Evolutionary conservation across 1,140 invertebrate genomes (phyloP).

Genomic region (Heliconius eleuchia): DNA sequence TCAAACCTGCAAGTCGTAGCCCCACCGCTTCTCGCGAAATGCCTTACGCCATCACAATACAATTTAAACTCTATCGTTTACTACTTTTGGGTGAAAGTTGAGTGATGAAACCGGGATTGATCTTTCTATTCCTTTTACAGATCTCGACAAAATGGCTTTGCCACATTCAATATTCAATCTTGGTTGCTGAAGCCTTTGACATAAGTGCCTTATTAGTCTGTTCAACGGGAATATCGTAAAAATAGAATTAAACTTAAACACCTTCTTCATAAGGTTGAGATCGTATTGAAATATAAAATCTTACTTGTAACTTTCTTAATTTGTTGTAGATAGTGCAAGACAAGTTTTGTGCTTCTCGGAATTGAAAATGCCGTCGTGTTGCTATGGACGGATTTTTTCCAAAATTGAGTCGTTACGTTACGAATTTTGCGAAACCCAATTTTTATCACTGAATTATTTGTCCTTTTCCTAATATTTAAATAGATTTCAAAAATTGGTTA

Average conservation of each 20-base stretch:
- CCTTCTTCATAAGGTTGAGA: background rate
- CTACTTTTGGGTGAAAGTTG: conserved; percentile 29
- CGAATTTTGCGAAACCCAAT: background rate
- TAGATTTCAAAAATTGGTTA: background rate
- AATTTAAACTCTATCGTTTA: conserved; percentile 35
- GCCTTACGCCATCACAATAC: conserved; percentile 42
- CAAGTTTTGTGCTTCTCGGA: conserved; percentile 58
- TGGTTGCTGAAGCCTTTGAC: conserved; percentile 60
- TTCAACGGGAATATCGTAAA: background rate
- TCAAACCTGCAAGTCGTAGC: conserved; percentile 66
- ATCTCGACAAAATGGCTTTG: conserved; percentile 48
- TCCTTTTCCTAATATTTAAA: background rate
- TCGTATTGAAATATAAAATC: background rate
- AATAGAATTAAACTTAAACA: background rate
- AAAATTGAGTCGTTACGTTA: conserved; percentile 66
- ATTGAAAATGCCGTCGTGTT: conserved; percentile 60
- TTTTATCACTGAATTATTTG: background rate
- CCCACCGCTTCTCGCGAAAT: conserved; percentile 68
- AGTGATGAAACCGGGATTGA: conserved; percentile 34
- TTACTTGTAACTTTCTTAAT: conserved; percentile 25
- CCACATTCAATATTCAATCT: conserved; percentile 64
- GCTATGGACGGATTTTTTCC: conserved; percentile 50
- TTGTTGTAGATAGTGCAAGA: conserved; percentile 34
- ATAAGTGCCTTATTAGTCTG: conserved; percentile 63
- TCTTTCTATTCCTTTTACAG: conserved; percentile 66